phyloP scores from a whole-genome alignment of 2,888 invertebrate genomes.

The Blera fallax region DNA sequence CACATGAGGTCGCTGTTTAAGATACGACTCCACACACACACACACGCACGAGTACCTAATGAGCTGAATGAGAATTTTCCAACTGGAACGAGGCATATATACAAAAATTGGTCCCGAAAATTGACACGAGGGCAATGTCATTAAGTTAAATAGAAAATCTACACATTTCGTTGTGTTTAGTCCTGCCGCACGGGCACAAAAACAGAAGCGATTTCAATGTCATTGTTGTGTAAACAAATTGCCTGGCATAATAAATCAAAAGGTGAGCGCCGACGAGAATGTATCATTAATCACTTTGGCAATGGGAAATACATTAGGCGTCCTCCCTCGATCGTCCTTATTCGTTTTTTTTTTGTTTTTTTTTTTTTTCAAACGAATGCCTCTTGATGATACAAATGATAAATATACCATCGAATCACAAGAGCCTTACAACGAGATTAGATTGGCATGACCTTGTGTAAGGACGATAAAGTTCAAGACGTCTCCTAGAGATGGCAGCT shows the following conservation, averaged over 20 bases:
- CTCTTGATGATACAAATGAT: slow-evolving; percentile 53
- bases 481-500: background rate
- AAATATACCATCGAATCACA: slow-evolving; percentile 50
- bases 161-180: background rate
- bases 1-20: background rate
- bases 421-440: background rate
- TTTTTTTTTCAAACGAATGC: slow-evolving; percentile 15
- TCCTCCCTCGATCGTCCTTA: slow-evolving; percentile 23
- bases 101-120: too few species aligned
- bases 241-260: slow-evolving; percentile 65
- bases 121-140: background rate
- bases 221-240: slow-evolving; percentile 67
- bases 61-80: too few species aligned
- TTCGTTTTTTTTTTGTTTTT: background rate
- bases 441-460: slow-evolving; percentile 36
- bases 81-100: too few species aligned
- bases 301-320: slow-evolving; percentile 63
- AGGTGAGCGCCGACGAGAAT: slow-evolving; percentile 50
- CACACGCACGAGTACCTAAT: too few species aligned
- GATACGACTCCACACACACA: too few species aligned
- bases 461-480: slow-evolving; percentile 14
- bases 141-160: too few species aligned
- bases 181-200: background rate
- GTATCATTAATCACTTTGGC: slow-evolving; percentile 66
- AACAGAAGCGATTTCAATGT: slow-evolving; percentile 41